Percentiles rank a stretch among this genome's conserved stretches.
phyloP scores from a whole-genome alignment of 2,888 invertebrate species.

The Rhamnusium bicolor region DNA sequence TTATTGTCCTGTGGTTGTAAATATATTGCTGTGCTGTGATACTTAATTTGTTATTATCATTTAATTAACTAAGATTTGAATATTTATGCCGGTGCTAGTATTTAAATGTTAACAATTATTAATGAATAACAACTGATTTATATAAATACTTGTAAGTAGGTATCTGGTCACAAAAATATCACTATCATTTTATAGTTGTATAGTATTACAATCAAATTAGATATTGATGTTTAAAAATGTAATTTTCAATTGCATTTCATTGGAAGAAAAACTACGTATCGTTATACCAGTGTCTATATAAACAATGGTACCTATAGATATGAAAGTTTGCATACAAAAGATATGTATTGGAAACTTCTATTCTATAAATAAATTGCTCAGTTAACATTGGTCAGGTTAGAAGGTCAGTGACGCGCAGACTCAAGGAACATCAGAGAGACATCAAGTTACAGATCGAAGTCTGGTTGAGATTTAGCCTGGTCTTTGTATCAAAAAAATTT shows the following conservation, averaged over 20 bases:
- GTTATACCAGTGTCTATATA: neutral
- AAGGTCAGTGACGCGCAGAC: neutral
- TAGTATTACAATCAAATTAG: neutral
- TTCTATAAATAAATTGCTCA: neutral
- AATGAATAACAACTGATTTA: neutral
- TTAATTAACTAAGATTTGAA: slow-evolving; percentile 4
- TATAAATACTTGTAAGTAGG: slow-evolving; percentile 5
- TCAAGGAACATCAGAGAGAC: neutral
- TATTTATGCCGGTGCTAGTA: neutral
- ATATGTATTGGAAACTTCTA: too few relatives aligned
- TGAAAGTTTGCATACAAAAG: neutral
- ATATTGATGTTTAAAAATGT: too few relatives aligned
- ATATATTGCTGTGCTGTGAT: neutral
- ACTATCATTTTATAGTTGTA: neutral
- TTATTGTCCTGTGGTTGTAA: slow-evolving; percentile 4
- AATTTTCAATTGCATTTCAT: neutral
- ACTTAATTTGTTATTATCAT: slow-evolving; percentile 4
- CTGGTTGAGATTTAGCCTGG: too few relatives aligned
- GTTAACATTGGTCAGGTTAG: neutral
- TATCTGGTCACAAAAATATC: neutral
- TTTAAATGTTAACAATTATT: slow-evolving; percentile 2
- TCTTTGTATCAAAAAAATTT: too few relatives aligned
- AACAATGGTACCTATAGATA: too few relatives aligned
- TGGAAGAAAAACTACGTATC: neutral
- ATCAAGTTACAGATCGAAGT: too few relatives aligned